These are phyloP conservation scores for Scopus umbretta DNA, from an alignment of 2,113 vertebrate genomes.

Conservation along the genomic window DNA sequence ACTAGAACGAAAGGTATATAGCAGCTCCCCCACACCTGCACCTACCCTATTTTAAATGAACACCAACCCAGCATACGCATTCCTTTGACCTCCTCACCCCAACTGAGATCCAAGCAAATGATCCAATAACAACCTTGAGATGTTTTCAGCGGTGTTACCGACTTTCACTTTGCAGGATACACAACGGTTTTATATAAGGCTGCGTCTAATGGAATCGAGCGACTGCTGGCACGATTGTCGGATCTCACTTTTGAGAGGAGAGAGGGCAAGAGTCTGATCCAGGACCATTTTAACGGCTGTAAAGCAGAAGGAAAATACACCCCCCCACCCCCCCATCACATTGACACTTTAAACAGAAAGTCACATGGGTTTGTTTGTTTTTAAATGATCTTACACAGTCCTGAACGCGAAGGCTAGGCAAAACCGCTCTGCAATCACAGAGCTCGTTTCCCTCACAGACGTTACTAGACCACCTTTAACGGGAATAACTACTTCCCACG, in stretches of 20 bases:
- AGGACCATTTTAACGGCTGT: neutral
- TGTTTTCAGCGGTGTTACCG: rapidly evolving
- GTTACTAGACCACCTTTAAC: rapidly evolving
- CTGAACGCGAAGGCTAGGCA: neutral
- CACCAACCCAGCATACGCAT: rapidly evolving
- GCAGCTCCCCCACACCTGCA: neutral
- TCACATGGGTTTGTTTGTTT: neutral
- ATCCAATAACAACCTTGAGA: rapidly evolving
- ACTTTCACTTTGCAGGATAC: rapidly evolving
- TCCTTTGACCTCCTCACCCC: neutral
- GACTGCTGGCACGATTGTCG: rapidly evolving
- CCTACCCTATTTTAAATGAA: rapidly evolving
- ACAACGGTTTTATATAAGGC: neutral
- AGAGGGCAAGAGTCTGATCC: neutral
- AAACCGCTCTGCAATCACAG: rapidly evolving
- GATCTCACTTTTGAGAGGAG: neutral
- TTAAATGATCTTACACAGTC: neutral
- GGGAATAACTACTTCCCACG: neutral
- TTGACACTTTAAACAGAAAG: neutral
- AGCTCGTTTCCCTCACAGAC: neutral
- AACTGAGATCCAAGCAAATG: rapidly evolving
- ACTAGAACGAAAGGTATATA: rapidly evolving
- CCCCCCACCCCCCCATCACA: too few relatives aligned
- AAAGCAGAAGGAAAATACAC: neutral
- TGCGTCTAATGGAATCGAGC: neutral